These are phyloP conservation scores for Ophion costatus DNA, from an alignment of 2,888 invertebrate species.

Conservation along the genomic window DNA sequence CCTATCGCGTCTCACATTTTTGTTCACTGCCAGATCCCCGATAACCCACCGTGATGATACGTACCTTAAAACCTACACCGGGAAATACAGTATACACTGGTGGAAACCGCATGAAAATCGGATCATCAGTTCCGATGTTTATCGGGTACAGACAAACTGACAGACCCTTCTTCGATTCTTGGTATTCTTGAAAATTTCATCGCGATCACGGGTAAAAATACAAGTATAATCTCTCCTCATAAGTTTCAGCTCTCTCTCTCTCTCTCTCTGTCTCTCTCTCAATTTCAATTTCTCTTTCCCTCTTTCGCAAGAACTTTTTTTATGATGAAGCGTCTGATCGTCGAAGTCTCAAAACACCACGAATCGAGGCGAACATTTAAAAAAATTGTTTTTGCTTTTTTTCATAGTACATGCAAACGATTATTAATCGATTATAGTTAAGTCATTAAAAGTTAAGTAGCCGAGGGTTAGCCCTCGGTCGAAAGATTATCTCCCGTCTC, in stretches of 20 bases:
- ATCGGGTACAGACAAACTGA: too few relatives aligned
- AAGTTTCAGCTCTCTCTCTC: constrained; percentile 15
- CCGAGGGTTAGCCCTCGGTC: constrained; percentile 44
- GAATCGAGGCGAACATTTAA: constrained; percentile 49
- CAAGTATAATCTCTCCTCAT: constrained; percentile 45
- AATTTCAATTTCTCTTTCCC: background rate
- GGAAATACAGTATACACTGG: too few relatives aligned
- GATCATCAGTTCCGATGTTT: too few relatives aligned
- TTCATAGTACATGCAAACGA: constrained; percentile 45
- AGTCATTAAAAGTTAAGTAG: constrained; percentile 57
- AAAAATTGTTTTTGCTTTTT: background rate
- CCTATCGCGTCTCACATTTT: too few relatives aligned
- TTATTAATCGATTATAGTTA: constrained; percentile 50
- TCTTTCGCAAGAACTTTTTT: constrained; percentile 27
- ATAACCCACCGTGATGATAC: too few relatives aligned
- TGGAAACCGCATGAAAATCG: too few relatives aligned
- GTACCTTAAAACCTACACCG: too few relatives aligned
- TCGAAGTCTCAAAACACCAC: constrained; percentile 54
- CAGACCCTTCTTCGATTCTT: constrained; percentile 52
- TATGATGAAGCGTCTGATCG: constrained; percentile 44
- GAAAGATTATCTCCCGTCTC: constrained; percentile 44
- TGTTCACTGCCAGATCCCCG: too few relatives aligned
- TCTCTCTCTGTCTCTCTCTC: constrained; percentile 3
- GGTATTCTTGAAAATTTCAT: constrained; percentile 56
- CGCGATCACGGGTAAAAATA: constrained; percentile 59